Percentiles rank a stretch among this genome's conserved stretches.
Conservation (phyloP, 2,888 invertebrate species). For the Agapetus fuscipes region DNA sequence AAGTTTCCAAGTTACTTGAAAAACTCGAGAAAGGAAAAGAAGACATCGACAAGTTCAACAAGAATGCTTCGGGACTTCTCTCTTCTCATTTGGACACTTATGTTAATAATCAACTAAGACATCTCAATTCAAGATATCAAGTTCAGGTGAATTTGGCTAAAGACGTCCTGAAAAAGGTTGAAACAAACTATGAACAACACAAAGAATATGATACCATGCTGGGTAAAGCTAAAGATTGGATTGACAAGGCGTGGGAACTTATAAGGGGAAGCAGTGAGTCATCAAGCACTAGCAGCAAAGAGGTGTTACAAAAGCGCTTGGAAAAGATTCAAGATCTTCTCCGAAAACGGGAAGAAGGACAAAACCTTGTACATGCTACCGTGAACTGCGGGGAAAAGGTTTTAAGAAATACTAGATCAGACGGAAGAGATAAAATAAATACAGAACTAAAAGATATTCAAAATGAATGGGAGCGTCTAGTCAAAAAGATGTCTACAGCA, state of each 20-base stretch:
- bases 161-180: slow-evolving; percentile 83
- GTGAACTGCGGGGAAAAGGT: slow-evolving; percentile 88
- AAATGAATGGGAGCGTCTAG: slow-evolving; percentile 84
- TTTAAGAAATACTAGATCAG: slow-evolving; percentile 75
- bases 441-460: slow-evolving; percentile 82
- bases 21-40: slow-evolving; percentile 67
- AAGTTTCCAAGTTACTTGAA: slow-evolving; percentile 67
- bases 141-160: slow-evolving; percentile 80
- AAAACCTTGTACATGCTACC: slow-evolving; percentile 75
- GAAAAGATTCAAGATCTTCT: slow-evolving; percentile 72
- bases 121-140: slow-evolving; percentile 81
- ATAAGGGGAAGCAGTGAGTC: slow-evolving; percentile 74
- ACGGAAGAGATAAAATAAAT: slow-evolving; percentile 80
- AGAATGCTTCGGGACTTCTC: slow-evolving; percentile 63
- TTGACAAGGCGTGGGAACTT: slow-evolving; percentile 74
- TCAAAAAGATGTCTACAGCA: slow-evolving; percentile 84
- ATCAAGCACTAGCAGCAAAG: slow-evolving; percentile 67
- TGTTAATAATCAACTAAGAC: slow-evolving; percentile 77
- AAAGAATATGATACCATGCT: slow-evolving; percentile 69
- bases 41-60: slow-evolving; percentile 76
- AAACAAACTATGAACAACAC: slow-evolving; percentile 81
- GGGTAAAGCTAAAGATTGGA: slow-evolving; percentile 72
- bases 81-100: slow-evolving; percentile 81
- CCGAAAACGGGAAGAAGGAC: slow-evolving; percentile 76
- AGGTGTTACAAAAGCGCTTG: slow-evolving; percentile 70